Evolutionary conservation across 2,797 vertebrate genomes (phyloP), one percentile per base, ranked within the genome.

Genomic region (Notamacropus eugenii): DNA sequence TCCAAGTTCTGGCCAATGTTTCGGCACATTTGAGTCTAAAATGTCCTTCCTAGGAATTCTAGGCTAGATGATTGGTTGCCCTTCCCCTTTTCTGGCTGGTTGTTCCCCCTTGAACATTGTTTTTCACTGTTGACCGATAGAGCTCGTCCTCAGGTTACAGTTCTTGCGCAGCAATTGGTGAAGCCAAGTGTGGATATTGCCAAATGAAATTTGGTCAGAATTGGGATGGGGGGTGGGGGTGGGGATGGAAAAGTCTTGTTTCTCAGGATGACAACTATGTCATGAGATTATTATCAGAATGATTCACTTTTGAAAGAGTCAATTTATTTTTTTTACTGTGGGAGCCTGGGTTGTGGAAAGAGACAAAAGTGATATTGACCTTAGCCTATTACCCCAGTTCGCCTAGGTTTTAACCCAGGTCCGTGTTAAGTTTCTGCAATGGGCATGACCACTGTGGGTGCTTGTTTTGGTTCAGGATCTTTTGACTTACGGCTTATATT

Each of bases 21-120:
- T 97, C 97, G 96, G 96, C 94, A 90, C 93, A 55, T 54, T 95
- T 93, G 96, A 97, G 62, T 91, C 90, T 98, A 97, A 97, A 97
- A 93, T 93, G 67, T 96, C 95, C 95, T 96, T 96, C 90, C 95
- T 97, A 74, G 22, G 94, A 96, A 96, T 87, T n/a, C 0, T 11
- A 28, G 97, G 94, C 96, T 90, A 96, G 98, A 94, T 94, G 92
- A 98, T 96, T 92, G 67, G 90, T 95, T 95, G 22, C 74, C 6
- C 97, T 98, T 97, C 96, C 93, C 67, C 90, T 95, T 52, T 93
- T 87, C 55, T 97, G 96, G 95, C 91, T 57, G 62, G 92, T 14
- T 16, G 52, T 52, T 92, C 93, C 93, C 91, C 0, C 22, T 62
- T 95, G 82, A 55, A 93, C 92, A 96, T 96, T 94, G 90, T 94